Evolutionary conservation across 1,140 invertebrate species (phyloP).

Genomic region (Ceratosolen fusciceps): DNA sequence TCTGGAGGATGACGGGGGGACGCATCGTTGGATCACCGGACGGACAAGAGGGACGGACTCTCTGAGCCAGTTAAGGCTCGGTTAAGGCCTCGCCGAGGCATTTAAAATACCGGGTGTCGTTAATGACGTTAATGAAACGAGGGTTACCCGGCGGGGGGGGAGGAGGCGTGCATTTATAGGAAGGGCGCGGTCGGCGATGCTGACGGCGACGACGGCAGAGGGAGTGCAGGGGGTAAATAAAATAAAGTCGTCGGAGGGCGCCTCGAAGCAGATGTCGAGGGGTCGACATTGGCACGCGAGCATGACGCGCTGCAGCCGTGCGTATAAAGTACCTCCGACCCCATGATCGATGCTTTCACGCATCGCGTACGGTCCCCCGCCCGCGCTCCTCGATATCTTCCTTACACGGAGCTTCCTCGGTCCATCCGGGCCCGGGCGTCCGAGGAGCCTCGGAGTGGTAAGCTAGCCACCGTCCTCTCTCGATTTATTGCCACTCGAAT

Average conservation of each 20-base stretch:
- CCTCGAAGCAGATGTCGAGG: not conserved
- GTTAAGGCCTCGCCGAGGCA: not conserved
- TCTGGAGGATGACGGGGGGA: no score
- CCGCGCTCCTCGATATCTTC: not conserved
- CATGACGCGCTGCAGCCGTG: not conserved
- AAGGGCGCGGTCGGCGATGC: no score
- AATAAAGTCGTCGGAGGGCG: not conserved
- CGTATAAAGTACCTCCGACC: constrained; percentile 3
- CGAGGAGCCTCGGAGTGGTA: no score
- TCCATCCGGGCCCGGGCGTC: no score
- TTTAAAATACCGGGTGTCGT: not conserved
- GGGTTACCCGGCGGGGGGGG: not conserved
- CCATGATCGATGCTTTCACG: constrained; percentile 41
- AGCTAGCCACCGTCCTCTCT: not conserved
- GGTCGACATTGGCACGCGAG: not conserved
- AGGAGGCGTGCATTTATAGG: not conserved
- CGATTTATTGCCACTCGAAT: not conserved
- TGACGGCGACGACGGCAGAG: no score
- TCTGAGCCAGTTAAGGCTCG: not conserved
- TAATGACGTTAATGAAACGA: constrained; percentile 17
- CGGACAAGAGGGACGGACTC: no score
- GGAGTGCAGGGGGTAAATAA: not conserved
- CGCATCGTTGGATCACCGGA: no score
- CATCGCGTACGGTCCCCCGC: not conserved
- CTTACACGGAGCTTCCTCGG: not conserved